Evolutionary conservation across 2,888 invertebrate genomes (phyloP), one percentile per base, ranked within the genome.

Genomic region (Caenorhabditis sp.): DNA sequence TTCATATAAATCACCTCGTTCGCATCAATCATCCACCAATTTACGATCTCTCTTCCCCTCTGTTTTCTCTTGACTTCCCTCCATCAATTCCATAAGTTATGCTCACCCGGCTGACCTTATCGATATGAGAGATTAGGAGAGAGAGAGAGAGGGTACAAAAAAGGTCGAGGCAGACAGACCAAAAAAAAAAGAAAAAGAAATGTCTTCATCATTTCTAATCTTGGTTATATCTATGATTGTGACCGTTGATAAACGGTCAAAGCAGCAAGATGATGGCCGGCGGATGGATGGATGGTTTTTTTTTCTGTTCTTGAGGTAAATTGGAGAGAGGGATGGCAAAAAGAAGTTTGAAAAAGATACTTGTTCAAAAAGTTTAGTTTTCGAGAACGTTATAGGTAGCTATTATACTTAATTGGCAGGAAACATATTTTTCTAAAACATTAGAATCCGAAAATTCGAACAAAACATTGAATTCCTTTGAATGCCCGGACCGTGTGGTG

Each of bases 211-310:
- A 10, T 17, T 43, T 14, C 17, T 43, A 17, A 43, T 17, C 43
- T 43, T 17, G 65, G 66, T 65, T 62, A 70, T 62, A 58, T 70
- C 66, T n/a, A 54, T 37, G 54, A 69, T 66, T 36, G 23, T 64
- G 70, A 70, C 66, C 70, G 70, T 62, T 66, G 70, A 70, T 70
- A 70, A 70, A 62, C 69, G 61, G 59, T 49, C 60, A 51, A 23
- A 51, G 43, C 43, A 43, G 43, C 12, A 43, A 10, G 5, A 2
- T 17, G 43, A 43, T 43, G 12, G 17, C 17, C 14, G 43, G 43
- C 14, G 17, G 43, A 43, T 43, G 49, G 61, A 43, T 43, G 49
- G 61, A 12, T 10, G 54, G 36, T 54, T 31, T 31, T 31, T 31
- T n/a, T n/a, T n/a, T n/a, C n/a, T n/a, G n/a, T n/a, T n/a, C n/a